Evolutionary conservation across 1,140 invertebrate genomes (phyloP).

Genomic region (Lepidurus packardi): DNA sequence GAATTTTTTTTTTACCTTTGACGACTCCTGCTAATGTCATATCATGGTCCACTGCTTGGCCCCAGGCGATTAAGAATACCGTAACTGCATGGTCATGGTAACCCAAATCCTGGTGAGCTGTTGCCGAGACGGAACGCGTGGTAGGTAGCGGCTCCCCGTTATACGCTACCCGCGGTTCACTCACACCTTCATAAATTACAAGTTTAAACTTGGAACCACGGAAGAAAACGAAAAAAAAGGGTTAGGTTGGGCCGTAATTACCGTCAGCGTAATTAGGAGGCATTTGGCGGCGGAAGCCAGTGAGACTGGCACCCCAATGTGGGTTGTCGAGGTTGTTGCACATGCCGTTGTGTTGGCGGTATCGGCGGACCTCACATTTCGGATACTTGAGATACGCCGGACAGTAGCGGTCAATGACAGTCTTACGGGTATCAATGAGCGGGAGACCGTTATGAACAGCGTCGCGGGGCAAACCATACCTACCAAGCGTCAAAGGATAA

Average conservation of each 20-base stretch:
- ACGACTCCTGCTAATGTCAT: slow-evolving; percentile 52
- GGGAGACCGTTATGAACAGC: slow-evolving; percentile 45
- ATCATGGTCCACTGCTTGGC: slow-evolving; percentile 54
- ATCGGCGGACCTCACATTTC: slow-evolving; percentile 44
- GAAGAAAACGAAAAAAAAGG: not conserved
- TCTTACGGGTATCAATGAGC: slow-evolving; percentile 45
- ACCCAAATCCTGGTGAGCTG: slow-evolving; percentile 47
- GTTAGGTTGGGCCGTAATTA: slow-evolving; percentile 33
- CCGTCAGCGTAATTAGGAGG: slow-evolving; percentile 61
- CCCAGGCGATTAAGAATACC: slow-evolving; percentile 50
- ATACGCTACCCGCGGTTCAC: slow-evolving; percentile 28
- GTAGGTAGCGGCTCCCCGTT: slow-evolving; percentile 43
- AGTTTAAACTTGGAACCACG: not conserved
- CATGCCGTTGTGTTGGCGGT: slow-evolving; percentile 47
- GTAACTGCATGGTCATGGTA: slow-evolving; percentile 49
- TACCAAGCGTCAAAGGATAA: slow-evolving; percentile 31
- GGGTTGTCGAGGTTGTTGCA: slow-evolving; percentile 52
- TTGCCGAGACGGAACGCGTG: slow-evolving; percentile 47
- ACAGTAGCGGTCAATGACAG: slow-evolving; percentile 45
- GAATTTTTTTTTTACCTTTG: slow-evolving; percentile 44
- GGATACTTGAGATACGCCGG: slow-evolving; percentile 45
- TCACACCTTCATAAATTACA: slow-evolving; percentile 28
- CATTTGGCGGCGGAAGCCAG: slow-evolving; percentile 52
- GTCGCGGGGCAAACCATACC: slow-evolving; percentile 43
- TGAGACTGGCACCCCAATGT: slow-evolving; percentile 46